Percentiles rank a stretch among this genome's conserved stretches.
These are phyloP conservation scores for Sisor rabdophorus DNA, from an alignment of 2,113 vertebrate genomes.

Conservation along the genomic window DNA sequence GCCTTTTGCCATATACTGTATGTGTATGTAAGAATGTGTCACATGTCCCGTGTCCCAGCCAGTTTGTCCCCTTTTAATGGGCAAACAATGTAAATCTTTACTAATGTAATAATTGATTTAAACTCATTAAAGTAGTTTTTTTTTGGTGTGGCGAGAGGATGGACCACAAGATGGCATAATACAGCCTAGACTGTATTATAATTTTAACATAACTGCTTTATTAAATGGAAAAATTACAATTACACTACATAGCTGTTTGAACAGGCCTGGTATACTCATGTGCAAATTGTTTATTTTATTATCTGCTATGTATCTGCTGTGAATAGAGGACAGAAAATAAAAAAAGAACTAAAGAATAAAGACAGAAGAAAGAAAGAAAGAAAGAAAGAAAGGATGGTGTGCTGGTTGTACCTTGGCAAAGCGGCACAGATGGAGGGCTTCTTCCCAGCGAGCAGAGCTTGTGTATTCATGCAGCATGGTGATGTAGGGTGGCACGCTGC, in stretches of 20 bases:
- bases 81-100: slow-evolving; percentile 35
- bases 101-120: slow-evolving; percentile 42
- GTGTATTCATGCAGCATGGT: slow-evolving; percentile 80
- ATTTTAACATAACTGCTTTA: slow-evolving; percentile 2
- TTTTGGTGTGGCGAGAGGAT: too few species aligned
- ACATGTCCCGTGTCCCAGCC: slow-evolving; percentile 19
- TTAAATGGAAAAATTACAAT: slow-evolving; percentile 4
- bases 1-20: too few species aligned
- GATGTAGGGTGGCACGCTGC: slow-evolving; percentile 78
- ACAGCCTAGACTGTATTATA: slow-evolving; percentile 3
- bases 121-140: slow-evolving; percentile 26
- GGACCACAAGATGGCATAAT: too few species aligned
- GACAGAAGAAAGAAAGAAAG: too few species aligned
- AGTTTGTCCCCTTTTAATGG: slow-evolving; percentile 31
- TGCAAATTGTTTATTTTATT: not conserved
- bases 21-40: too few species aligned
- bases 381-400: too few species aligned
- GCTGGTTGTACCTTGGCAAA: slow-evolving; percentile 82
- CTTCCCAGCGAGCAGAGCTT: slow-evolving; percentile 79
- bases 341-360: too few species aligned
- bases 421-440: slow-evolving; percentile 85
- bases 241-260: not conserved
- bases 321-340: too few species aligned
- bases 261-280: not conserved
- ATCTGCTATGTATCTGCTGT: not conserved